Conservation (phyloP, 2,113 vertebrate species). For the Cheilinus undulatus region DNA sequence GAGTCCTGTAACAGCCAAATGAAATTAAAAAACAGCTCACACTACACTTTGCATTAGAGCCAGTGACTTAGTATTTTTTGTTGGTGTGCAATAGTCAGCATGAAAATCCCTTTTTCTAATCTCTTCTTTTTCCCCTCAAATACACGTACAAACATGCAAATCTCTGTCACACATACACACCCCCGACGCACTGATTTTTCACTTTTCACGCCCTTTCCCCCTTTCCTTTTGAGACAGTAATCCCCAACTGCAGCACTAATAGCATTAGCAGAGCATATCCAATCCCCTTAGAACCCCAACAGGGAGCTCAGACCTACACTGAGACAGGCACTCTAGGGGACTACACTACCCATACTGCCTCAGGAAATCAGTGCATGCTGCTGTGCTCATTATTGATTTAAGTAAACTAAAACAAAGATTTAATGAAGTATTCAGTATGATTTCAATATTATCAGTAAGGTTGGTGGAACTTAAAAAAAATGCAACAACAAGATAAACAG, state of each 20-base stretch:
- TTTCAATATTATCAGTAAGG: neutral
- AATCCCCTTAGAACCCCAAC: slow-evolving; percentile 72
- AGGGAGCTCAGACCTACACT: slow-evolving; percentile 59
- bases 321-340: slow-evolving; percentile 57
- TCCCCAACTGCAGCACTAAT: slow-evolving; percentile 75
- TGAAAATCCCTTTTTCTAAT: slow-evolving; percentile 34
- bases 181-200: slow-evolving; percentile 52
- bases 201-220: slow-evolving; percentile 64
- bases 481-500: neutral
- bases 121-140: slow-evolving; percentile 21
- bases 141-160: slow-evolving; percentile 56
- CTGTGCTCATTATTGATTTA: slow-evolving; percentile 8
- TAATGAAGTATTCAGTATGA: neutral
- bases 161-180: slow-evolving; percentile 49
- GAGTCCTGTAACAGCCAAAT: slow-evolving; percentile 58
- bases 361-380: slow-evolving; percentile 18
- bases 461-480: neutral
- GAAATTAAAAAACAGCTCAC: slow-evolving; percentile 58
- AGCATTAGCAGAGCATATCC: slow-evolving; percentile 80
- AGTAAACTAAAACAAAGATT: slow-evolving; percentile 26
- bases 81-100: slow-evolving; percentile 23
- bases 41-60: slow-evolving; percentile 55
- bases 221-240: slow-evolving; percentile 74
- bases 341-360: slow-evolving; percentile 71
- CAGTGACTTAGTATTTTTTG: slow-evolving; percentile 40